Evolutionary conservation across 2,888 invertebrate species (phyloP).

Genomic region (Herminia tarsipennalis): DNA sequence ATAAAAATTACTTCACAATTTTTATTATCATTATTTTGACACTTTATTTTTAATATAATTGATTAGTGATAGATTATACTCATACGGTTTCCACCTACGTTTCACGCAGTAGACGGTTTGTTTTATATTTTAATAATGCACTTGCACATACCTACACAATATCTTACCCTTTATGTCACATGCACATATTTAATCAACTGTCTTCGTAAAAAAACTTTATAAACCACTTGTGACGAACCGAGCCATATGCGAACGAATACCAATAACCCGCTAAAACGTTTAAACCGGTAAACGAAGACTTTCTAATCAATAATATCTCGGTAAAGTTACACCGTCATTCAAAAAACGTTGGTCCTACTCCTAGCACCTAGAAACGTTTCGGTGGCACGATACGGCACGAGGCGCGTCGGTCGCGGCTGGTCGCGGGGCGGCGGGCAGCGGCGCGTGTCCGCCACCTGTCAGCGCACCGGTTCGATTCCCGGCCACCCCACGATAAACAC

Average conservation of each 20-base stretch:
- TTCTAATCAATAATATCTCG: not conserved
- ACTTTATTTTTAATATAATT: too few species aligned
- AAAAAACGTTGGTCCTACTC: slow-evolving; percentile 13
- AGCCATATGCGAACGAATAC: not conserved
- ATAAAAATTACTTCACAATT: too few species aligned
- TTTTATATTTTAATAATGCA: too few species aligned
- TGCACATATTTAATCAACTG: too few species aligned
- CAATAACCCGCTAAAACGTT: too few species aligned
- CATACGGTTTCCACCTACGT: too few species aligned
- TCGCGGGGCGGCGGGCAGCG: slow-evolving; percentile 54
- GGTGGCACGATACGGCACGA: slow-evolving; percentile 54
- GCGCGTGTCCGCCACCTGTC: slow-evolving; percentile 82
- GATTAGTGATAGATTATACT: too few species aligned
- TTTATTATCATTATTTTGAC: too few species aligned
- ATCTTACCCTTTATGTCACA: too few species aligned
- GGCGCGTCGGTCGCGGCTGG: slow-evolving; percentile 38
- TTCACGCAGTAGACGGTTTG: too few species aligned
- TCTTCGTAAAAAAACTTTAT: too few species aligned
- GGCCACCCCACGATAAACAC: slow-evolving; percentile 52
- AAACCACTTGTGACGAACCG: not conserved
- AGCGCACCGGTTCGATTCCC: slow-evolving; percentile 61
- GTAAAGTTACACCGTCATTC: slow-evolving; percentile 10
- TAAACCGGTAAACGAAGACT: not conserved
- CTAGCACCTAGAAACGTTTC: slow-evolving; percentile 20
- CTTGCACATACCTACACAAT: too few species aligned